These are phyloP conservation scores for Meghimatium bilineatum DNA, from an alignment of 2,888 invertebrate genomes.

Conservation along the genomic window DNA sequence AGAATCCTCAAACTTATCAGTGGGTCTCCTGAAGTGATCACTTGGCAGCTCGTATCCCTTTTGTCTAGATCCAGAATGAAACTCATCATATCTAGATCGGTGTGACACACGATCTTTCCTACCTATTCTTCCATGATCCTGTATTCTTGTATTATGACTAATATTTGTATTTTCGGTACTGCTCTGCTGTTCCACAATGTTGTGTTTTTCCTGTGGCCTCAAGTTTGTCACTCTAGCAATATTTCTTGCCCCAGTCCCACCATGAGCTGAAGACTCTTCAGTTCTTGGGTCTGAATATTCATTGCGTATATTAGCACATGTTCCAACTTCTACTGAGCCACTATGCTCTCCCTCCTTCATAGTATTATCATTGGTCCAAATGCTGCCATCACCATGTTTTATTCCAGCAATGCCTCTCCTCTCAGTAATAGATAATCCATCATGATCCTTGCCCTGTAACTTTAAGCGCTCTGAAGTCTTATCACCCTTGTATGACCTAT, in stretches of 20 bases:
- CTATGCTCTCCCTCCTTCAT: neutral
- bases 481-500: constrained; percentile 5
- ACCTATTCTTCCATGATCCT: constrained; percentile 5
- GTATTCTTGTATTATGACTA: neutral
- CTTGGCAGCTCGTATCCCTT: neutral
- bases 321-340: neutral
- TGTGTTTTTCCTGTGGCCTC: neutral
- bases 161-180: neutral
- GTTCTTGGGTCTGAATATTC: neutral
- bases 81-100: constrained; percentile 2
- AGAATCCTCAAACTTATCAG: neutral
- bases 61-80: neutral
- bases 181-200: neutral
- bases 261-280: constrained; percentile 3
- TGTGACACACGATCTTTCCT: neutral
- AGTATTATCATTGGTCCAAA: neutral
- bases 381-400: neutral
- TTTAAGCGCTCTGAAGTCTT: neutral
- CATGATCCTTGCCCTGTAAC: neutral
- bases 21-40: neutral
- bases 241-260: constrained; percentile 13
- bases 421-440: neutral
- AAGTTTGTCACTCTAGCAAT: constrained; percentile 30
- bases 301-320: neutral
- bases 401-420: neutral